phyloP scores from a whole-genome alignment of 2,113 vertebrate genomes.

The Reinhardtius hippoglossoides region DNA sequence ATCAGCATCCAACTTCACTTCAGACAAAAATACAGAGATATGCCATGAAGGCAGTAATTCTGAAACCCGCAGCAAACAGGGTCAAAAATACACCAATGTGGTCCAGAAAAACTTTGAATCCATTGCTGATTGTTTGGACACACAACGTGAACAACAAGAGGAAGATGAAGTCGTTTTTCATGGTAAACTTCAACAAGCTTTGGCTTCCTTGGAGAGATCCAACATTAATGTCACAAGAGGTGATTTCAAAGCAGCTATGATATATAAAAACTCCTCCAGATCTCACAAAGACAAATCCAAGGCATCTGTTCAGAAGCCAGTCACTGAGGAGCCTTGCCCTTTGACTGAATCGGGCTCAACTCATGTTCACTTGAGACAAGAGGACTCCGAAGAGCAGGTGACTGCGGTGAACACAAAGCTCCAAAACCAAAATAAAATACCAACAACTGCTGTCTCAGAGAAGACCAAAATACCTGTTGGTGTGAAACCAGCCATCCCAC shows the following conservation, averaged over 20 bases:
- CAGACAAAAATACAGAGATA: conserved; percentile 61
- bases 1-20: neutral
- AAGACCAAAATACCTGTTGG: conserved; percentile 63
- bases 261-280: conserved; percentile 86
- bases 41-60: conserved; percentile 73
- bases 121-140: conserved; percentile 42
- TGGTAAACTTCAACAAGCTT: conserved; percentile 86
- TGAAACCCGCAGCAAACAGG: conserved; percentile 39
- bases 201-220: conserved; percentile 88
- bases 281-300: conserved; percentile 69
- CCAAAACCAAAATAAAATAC: conserved; percentile 32
- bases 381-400: conserved; percentile 64
- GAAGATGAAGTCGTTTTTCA: conserved; percentile 84
- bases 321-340: conserved; percentile 58
- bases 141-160: conserved; percentile 75
- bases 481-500: conserved; percentile 77
- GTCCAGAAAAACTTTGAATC: conserved; percentile 39
- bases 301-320: conserved; percentile 52
- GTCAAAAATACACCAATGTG: neutral
- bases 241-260: conserved; percentile 89
- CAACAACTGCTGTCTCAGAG: conserved; percentile 7
- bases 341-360: conserved; percentile 79
- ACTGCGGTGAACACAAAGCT: conserved; percentile 29
- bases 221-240: conserved; percentile 89
- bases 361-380: conserved; percentile 75